phyloP scores from a whole-genome alignment of 2,113 vertebrate species.

The Cryptotis parvus region DNA sequence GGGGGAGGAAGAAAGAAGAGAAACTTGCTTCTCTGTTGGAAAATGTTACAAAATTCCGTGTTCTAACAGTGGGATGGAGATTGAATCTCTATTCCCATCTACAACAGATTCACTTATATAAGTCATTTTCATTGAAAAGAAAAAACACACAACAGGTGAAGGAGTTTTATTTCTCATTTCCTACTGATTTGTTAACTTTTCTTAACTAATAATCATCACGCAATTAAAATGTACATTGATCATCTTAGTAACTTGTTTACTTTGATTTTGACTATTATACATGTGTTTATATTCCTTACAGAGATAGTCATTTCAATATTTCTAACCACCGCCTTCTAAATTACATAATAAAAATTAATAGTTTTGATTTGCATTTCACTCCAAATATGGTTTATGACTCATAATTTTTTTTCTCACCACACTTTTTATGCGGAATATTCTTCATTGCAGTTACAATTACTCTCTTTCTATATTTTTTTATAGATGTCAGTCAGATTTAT shows the following conservation, averaged over 20 bases:
- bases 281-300: no score
- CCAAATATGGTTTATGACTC: background rate
- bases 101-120: background rate
- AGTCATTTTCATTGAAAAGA: background rate
- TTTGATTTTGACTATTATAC: background rate
- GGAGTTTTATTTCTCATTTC: background rate
- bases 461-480: slow-evolving; percentile 40
- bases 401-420: slow-evolving; percentile 16
- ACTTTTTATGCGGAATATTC: slow-evolving; percentile 2
- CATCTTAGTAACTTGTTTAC: background rate
- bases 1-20: no score
- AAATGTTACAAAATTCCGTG: no score
- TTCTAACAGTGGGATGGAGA: background rate
- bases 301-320: background rate
- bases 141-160: background rate
- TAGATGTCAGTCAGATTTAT: slow-evolving; percentile 47
- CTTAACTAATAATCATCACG: background rate
- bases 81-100: background rate
- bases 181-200: background rate
- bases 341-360: background rate
- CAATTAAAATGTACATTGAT: background rate
- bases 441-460: slow-evolving; percentile 33
- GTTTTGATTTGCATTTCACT: background rate
- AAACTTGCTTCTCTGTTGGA: no score
- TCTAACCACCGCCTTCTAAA: background rate